These are phyloP conservation scores for Epinephelus cyanopodus DNA, from an alignment of 2,113 vertebrate species.

Conservation along the genomic window DNA sequence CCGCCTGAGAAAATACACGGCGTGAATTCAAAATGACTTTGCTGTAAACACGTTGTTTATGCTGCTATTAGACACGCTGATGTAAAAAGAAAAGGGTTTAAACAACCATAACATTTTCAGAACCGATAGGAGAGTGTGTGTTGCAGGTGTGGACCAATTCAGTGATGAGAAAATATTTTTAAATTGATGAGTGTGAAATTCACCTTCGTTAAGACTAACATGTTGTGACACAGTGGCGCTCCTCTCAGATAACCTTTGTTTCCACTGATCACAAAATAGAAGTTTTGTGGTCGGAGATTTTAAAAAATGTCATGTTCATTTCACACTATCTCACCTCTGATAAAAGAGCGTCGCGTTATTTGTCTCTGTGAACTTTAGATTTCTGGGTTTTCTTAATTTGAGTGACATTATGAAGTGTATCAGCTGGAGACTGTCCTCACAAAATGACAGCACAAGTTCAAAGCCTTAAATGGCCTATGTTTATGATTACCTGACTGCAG, in stretches of 20 bases:
- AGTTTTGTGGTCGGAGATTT: not conserved
- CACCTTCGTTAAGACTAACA: not conserved
- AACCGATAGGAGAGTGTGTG: not conserved
- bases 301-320: not conserved
- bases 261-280: conserved; percentile 6
- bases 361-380: not conserved
- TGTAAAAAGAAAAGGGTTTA: not conserved
- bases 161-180: not conserved
- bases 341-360: not conserved
- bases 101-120: not conserved
- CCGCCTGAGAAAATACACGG: conserved; percentile 12
- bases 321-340: not conserved
- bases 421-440: not conserved
- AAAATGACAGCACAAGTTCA: not conserved
- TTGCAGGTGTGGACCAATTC: not conserved
- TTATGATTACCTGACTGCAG: not conserved
- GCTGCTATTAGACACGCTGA: not conserved
- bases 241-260: not conserved
- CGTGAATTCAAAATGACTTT: conserved; percentile 20
- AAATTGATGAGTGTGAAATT: not conserved
- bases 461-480: not conserved
- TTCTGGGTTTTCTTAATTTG: not conserved
- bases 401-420: not conserved
- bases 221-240: not conserved
- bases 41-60: conserved; percentile 9